Conservation (phyloP, 2,797 vertebrate species). For the Pipistrellus nathusii region DNA sequence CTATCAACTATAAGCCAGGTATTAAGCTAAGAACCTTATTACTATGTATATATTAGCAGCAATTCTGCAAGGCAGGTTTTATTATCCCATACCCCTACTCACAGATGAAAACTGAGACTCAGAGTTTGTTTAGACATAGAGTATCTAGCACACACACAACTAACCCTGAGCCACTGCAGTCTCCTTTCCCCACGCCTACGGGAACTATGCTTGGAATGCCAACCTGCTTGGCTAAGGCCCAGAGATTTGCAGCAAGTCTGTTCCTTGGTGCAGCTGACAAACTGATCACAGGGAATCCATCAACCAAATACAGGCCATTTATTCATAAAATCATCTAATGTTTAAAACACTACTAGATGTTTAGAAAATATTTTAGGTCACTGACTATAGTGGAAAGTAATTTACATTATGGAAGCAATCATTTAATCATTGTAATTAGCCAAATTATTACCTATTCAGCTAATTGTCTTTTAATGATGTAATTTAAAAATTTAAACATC, state of each 20-base stretch:
- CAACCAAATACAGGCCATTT: slow-evolving; percentile 49
- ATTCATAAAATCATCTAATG: slow-evolving; percentile 30
- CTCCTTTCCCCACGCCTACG: background rate
- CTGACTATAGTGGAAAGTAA: slow-evolving; percentile 69
- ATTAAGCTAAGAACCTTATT: slow-evolving; percentile 13
- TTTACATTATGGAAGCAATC: slow-evolving; percentile 77
- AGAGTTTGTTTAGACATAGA: background rate
- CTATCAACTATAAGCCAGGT: background rate
- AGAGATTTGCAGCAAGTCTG: background rate
- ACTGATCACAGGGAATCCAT: slow-evolving; percentile 22
- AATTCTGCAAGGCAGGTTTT: background rate
- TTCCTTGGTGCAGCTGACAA: background rate
- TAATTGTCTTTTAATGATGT: slow-evolving; percentile 78
- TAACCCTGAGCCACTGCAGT: background rate
- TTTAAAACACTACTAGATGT: slow-evolving; percentile 66
- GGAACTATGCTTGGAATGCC: background rate
- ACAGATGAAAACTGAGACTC: background rate
- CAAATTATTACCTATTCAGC: slow-evolving; percentile 78
- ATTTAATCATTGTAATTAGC: slow-evolving; percentile 78
- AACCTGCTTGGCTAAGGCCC: background rate
- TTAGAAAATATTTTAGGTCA: slow-evolving; percentile 77
- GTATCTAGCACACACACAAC: background rate
- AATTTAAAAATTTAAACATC: slow-evolving; percentile 72
- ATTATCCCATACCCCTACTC: background rate
- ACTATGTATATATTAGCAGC: background rate